Conservation (phyloP, 2,113 vertebrate genomes). For the Sturnira hondurensis region DNA sequence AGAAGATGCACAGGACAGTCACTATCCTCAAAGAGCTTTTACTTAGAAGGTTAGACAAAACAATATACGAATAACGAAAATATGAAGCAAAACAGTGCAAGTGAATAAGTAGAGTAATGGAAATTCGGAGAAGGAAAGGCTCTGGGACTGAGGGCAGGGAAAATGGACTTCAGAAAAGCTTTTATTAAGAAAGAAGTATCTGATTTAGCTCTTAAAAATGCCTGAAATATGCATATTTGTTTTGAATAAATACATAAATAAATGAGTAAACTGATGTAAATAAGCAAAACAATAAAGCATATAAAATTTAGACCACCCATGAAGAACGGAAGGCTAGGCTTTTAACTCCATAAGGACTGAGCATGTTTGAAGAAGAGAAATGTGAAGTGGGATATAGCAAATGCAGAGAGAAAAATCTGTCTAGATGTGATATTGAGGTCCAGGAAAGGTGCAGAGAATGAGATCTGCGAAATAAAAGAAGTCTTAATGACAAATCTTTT, state of each 20-base stretch:
- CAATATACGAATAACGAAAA: background rate
- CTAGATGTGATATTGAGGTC: background rate
- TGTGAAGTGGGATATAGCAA: background rate
- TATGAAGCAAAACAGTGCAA: background rate
- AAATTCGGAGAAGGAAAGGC: background rate
- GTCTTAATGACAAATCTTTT: slow-evolving; percentile 4
- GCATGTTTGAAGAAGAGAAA: background rate
- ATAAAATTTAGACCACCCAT: background rate
- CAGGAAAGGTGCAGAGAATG: background rate
- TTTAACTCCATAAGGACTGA: background rate
- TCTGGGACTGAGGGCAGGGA: background rate
- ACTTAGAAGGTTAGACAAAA: slow-evolving; percentile 8
- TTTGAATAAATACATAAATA: background rate
- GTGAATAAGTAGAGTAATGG: background rate
- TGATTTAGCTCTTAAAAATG: background rate
- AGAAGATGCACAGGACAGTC: background rate
- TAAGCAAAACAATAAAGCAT: background rate
- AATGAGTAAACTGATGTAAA: background rate
- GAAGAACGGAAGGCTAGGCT: background rate
- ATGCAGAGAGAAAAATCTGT: background rate
- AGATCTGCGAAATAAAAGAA: background rate
- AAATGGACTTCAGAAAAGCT: background rate
- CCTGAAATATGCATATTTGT: background rate
- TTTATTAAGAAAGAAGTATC: background rate
- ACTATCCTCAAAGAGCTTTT: background rate